Conservation (phyloP, 2,797 vertebrate species). For the Sebastes vulpes region DNA sequence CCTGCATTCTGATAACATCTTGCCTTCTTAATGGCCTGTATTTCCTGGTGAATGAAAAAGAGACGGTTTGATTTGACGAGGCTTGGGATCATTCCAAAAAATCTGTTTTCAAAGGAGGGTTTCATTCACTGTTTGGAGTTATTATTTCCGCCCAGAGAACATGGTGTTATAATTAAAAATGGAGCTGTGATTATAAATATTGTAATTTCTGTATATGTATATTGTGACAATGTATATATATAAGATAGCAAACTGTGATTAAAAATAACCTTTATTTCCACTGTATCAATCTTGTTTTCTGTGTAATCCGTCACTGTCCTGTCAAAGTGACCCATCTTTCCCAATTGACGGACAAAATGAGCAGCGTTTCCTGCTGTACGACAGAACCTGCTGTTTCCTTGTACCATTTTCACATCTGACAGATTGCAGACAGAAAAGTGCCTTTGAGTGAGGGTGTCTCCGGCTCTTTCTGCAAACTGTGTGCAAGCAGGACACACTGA, state of each 20-base stretch:
- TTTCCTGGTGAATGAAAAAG: constrained; percentile 25
- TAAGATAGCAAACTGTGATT: not conserved
- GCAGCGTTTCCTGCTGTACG: not conserved
- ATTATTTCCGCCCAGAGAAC: not conserved
- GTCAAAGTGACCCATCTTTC: constrained; percentile 31
- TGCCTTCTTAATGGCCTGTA: constrained; percentile 14
- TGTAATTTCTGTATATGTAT: not conserved
- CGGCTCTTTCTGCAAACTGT: constrained; percentile 10
- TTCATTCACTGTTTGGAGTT: constrained; percentile 9
- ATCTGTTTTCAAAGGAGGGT: not conserved
- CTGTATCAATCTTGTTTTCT: not conserved
- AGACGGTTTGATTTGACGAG: not conserved
- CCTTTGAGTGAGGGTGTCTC: constrained; percentile 7
- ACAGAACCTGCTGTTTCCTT: not conserved
- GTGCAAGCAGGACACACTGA: not conserved
- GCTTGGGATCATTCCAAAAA: constrained; percentile 5
- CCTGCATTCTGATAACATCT: constrained; percentile 28
- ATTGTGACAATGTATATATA: not conserved
- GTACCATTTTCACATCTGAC: constrained; percentile 13
- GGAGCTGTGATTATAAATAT: not conserved
- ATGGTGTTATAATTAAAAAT: not conserved
- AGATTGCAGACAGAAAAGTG: constrained; percentile 3
- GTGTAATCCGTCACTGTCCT: constrained; percentile 29
- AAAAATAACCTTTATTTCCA: not conserved
- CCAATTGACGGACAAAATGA: constrained; percentile 6